These are phyloP conservation scores for Frankliniella fusca DNA, from an alignment of 2,888 invertebrate species.

Conservation along the genomic window DNA sequence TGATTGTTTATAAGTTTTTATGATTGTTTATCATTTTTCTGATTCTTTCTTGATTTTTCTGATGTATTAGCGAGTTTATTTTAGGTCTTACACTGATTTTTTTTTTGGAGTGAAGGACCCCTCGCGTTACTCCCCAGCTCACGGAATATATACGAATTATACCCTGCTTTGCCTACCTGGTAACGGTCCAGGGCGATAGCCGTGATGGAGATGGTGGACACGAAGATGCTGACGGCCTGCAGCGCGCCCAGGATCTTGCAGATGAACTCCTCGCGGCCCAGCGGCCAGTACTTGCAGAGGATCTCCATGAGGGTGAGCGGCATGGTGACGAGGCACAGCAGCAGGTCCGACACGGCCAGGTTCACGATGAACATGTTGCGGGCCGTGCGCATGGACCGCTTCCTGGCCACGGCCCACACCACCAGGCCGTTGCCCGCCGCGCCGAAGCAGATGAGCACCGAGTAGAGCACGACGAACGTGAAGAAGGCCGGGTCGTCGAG, in stretches of 20 bases:
- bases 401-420: conserved; percentile 71
- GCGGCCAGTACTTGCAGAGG: conserved; percentile 78
- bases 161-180: conserved; percentile 49
- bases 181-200: conserved; percentile 84
- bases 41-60: too few species aligned
- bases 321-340: conserved; percentile 84
- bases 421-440: conserved; percentile 82
- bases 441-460: conserved; percentile 72
- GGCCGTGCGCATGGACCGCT: conserved; percentile 85
- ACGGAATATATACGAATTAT: too few species aligned
- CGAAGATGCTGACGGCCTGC: conserved; percentile 87
- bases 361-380: conserved; percentile 92
- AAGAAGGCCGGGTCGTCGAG: conserved; percentile 67
- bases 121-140: too few species aligned
- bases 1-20: too few species aligned
- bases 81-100: too few species aligned
- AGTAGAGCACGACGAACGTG: conserved; percentile 65
- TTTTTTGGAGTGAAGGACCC: too few species aligned
- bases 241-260: conserved; percentile 84
- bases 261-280: conserved; percentile 69
- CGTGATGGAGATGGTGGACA: conserved; percentile 89
- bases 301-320: conserved; percentile 85
- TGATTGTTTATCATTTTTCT: too few species aligned
- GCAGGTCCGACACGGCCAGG: conserved; percentile 77
- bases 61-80: too few species aligned